These are phyloP conservation scores for Cephus pygmeus DNA, from an alignment of 2,888 invertebrate species.

Conservation along the genomic window DNA sequence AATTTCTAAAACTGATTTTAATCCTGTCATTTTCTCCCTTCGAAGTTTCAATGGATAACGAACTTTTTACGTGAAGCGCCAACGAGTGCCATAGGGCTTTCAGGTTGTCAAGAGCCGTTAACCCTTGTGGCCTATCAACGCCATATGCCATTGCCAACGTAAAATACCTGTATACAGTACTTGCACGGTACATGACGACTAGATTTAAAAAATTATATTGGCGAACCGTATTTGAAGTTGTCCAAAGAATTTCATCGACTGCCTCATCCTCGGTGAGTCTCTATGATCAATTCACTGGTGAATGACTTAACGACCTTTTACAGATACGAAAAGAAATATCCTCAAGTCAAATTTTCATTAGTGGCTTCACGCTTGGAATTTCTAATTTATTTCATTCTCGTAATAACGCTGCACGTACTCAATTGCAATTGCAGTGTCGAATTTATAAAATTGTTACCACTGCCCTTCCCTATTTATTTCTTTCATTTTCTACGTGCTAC, in stretches of 20 bases:
- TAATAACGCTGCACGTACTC: background rate
- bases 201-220: background rate
- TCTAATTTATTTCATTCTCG: background rate
- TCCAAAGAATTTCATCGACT: background rate
- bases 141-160: constrained; percentile 54
- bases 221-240: background rate
- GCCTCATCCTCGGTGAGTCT: too few species aligned
- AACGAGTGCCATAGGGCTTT: background rate
- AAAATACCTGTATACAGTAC: constrained; percentile 30
- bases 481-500: background rate
- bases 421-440: background rate
- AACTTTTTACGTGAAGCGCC: background rate
- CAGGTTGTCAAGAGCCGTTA: constrained; percentile 16
- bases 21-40: background rate
- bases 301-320: background rate
- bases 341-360: background rate
- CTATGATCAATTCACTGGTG: background rate
- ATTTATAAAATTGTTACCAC: background rate
- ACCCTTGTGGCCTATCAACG: constrained; percentile 50
- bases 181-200: constrained; percentile 40
- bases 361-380: background rate
- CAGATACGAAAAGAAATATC: background rate
- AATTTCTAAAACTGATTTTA: background rate
- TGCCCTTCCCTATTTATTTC: background rate
- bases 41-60: background rate